Base-by-base conservation (phyloP, 64 coral and sea anemone species). In the Dendrophyllia cribrosa region DNA sequence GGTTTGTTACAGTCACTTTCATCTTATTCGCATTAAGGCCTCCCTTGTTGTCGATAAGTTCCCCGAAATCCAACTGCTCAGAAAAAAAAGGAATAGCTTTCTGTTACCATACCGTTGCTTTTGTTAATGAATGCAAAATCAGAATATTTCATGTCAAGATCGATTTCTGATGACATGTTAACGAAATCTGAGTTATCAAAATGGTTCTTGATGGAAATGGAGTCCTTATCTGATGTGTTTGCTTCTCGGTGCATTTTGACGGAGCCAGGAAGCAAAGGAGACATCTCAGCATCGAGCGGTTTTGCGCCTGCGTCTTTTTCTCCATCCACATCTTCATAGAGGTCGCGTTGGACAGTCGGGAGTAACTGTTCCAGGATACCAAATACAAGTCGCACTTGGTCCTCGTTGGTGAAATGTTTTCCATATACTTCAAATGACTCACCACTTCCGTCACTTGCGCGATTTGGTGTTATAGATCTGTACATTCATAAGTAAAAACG, bases 201-300 rank as follows among this genome's bases (percentile, higher is more conserved):
- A 44, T 76, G 70, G 44, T 92, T 92, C 9, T 86, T 92, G 21
- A 92, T 74, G 3, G 76, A 66, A 11, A 92, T 26, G 9, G 6
- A 1, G 3, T 55, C 71, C 10, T 11, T 49, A 59, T 92, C 64
- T 15, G 26, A 10, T 5, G 90, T 92, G 59, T 77, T 34, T 9
- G 90, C 90, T 21, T 92, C 7, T 64, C 79, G 22, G 80, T 92
- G 90, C 90, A 92, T 92, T n/a, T 23, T 85, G 7, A 92, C 80
- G 14, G 79, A 47, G 14, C 80, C 79, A 49, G 90, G 90, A 24
- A 92, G 20, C 34, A 85, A 34, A 6, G 80, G 25, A 11, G 90
- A 92, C 5, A 58, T 24, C 66, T 92, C 90, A 22, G 70, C 6
- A 73, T 70, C 10, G 2, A 9, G 20, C 2, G 67, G 4, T 2